phyloP scores from a whole-genome alignment of 2,888 invertebrate genomes.

The Margaritifera margaritifera region DNA sequence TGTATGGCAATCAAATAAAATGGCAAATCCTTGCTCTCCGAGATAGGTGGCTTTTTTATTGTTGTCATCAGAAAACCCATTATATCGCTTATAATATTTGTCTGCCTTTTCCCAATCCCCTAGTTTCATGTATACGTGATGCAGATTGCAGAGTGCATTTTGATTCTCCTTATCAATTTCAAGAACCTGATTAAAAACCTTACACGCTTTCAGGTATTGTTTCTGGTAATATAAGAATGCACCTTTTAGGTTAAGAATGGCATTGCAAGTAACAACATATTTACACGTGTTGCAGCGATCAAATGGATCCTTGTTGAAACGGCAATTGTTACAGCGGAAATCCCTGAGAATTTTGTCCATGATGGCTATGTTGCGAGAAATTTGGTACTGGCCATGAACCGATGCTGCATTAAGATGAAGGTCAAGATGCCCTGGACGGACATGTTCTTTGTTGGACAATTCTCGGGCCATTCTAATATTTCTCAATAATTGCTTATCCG shows the following conservation, averaged over 20 bases:
- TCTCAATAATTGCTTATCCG: too few species aligned
- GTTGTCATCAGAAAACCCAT: neutral
- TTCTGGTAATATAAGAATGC: constrained; percentile 1
- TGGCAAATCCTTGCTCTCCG: constrained; percentile 8
- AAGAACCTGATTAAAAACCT: neutral
- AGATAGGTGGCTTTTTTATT: constrained; percentile 1
- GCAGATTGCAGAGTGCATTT: constrained; percentile 3
- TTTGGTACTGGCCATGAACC: too few species aligned
- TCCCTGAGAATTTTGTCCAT: too few species aligned
- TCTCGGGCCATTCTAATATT: too few species aligned
- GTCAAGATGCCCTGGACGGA: too few species aligned
- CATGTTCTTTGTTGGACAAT: too few species aligned
- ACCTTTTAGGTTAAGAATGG: constrained; percentile 7
- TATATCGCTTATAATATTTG: neutral
- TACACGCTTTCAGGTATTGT: constrained; percentile 1
- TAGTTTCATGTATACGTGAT: constrained; percentile 2
- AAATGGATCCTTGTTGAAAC: too few species aligned
- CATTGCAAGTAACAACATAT: too few species aligned
- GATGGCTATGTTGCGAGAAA: too few species aligned
- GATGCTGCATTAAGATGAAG: too few species aligned
- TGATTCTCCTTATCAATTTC: neutral
- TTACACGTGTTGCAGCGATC: too few species aligned
- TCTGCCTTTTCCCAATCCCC: constrained; percentile 6
- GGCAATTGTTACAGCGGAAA: too few species aligned
- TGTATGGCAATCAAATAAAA: constrained; percentile 7